Evolutionary conservation across 2,797 vertebrate species (phyloP), one percentile per base, ranked within the genome.

Genomic region (Otolemur crassicaudatus): DNA sequence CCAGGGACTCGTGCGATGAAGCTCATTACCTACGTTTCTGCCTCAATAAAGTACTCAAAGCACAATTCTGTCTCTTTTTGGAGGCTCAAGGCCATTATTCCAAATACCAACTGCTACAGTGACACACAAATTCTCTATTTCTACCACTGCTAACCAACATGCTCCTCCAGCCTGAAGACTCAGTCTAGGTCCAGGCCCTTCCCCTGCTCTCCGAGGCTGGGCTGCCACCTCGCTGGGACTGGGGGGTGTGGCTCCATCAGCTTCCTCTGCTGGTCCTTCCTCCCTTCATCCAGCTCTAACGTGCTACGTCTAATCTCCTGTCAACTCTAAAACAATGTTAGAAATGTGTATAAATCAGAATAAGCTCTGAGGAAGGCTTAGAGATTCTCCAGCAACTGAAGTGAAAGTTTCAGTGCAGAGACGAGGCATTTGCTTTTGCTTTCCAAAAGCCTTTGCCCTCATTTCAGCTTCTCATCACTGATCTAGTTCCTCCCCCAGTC

Each of bases 361-460:
- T 0, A 61, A 72, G 34, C n/a, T 80, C 25, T 61, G 86, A 65
- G 67, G 4, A 9, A 61, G 37, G 31, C 27, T 22, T 27, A 17
- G 40, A 76, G n/a, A 63, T 34, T 49, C 56, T 73, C 63, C 31
- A 58, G 10, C 31, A 63, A 81, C 17, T 11, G 49, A 60, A 70
- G 53, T 40, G 43, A 34, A 81, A 14, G 13, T 31, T 67, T 69
- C 17, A 20, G 43, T 1, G 46, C 31, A 80, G 4, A 14, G 58
- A 79, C 23, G 3, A 49, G 67, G 46, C 84, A 75, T 72, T 34
- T 80, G 34, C 56, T 73, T 77, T 22, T 58, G 81, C 46, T 60
- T 95, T 87, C 69, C 20, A 61, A 61, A 60, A 87, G 93, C 58
- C 73, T 31, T 90, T n/a, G 82, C 46, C 79, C 77, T 94, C 43